Percentiles rank a stretch among this genome's conserved stretches.
phyloP scores from a whole-genome alignment of 2,113 vertebrate genomes.

The Varanus salvator region DNA sequence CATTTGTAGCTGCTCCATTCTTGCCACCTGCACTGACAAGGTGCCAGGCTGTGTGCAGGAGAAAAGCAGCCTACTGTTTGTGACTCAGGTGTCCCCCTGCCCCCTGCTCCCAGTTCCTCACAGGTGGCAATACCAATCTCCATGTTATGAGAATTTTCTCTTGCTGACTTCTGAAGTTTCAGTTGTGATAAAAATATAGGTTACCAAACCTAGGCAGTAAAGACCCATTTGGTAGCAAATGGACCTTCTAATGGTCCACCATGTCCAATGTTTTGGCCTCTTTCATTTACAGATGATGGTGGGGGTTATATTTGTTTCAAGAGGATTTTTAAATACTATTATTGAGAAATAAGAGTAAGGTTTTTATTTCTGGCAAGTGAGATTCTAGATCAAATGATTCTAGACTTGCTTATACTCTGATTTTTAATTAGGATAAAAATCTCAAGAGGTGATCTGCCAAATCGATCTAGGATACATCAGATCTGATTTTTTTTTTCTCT shows the following conservation, averaged over 20 bases:
- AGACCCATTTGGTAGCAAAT: not conserved
- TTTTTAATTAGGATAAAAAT: not conserved
- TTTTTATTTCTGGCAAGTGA: not conserved
- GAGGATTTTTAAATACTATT: not conserved
- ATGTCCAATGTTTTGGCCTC: not conserved
- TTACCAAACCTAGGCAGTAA: not conserved
- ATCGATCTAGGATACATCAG: not conserved
- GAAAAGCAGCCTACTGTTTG: no score
- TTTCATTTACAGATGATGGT: not conserved
- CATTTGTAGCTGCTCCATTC: no score
- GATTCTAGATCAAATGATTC: not conserved
- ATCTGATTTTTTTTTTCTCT: not conserved
- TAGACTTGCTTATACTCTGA: not conserved
- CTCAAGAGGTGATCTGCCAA: not conserved
- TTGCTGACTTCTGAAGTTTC: not conserved
- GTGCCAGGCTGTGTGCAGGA: no score
- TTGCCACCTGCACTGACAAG: no score
- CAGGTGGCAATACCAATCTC: not conserved
- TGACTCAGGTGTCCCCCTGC: no score
- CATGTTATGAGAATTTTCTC: not conserved
- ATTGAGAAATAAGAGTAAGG: not conserved
- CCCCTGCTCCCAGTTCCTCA: no score
- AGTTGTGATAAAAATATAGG: not conserved
- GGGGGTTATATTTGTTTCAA: not conserved
- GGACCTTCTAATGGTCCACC: no score